Evolutionary conservation across 2,797 vertebrate species (phyloP), one percentile per base, ranked within the genome.

Genomic region (Paratrypauchen microcephalus): DNA sequence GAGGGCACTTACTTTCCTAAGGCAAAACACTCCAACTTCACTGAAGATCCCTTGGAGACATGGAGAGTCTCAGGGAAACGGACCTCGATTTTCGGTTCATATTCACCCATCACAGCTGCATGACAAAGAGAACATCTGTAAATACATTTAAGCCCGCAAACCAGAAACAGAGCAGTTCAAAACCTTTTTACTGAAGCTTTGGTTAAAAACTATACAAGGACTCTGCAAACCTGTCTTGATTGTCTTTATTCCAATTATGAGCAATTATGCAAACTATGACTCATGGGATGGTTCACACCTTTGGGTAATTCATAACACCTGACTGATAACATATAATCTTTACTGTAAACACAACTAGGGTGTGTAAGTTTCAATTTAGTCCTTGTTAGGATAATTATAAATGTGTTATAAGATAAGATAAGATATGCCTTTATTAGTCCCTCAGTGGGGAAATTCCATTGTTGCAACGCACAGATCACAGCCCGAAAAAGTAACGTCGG

Each of bases 41-140:
- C 95, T 0, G 94, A 96, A 11, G 94, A 92, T 89, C 97, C 97
- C 91, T 95, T 97, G 0, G 95, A 93, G 61, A 96, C 92, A 0
- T 92, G 91, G 61, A 96, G 92, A 0, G 70, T 93, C 86, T 97
- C 95, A 39, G 96, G 94, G 80, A 98, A 97, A 83, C 95, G 95
- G 71, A 98, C 96, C 91, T 98, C 96, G 70, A 98, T 97, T 92
- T 97, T 97, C 9, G 97, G 97, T 84, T 99, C 96, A 0, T 98
- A 98, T 84, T 98, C 96, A 41, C 96, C 97, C 97, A 98, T 98
- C 82, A 95, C 94, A 45, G 93, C 96, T 98, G 93, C 56, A 21
- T 13, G 36, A 56, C 32, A 68, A 64, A 80, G 68, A n/a, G 73
- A 64, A 72, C 60, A 84, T 60, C 45, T 75, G 67, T 80, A 59